A percentile compares a stretch with the other conserved stretches of the same genome.
Conservation (phyloP, 2,888 invertebrate genomes). For the Eremobia ochroleuca region DNA sequence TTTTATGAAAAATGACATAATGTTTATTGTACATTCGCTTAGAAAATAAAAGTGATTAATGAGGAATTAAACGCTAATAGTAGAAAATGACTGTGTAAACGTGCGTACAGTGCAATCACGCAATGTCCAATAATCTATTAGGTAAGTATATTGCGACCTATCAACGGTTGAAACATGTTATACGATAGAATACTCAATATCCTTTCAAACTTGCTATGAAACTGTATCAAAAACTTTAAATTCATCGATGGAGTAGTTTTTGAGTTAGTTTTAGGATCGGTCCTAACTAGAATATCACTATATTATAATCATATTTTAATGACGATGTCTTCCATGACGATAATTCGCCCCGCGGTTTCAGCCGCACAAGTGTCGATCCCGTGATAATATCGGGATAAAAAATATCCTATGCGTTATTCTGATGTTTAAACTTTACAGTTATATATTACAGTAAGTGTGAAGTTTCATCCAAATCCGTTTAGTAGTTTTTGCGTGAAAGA, state of each 20-base stretch:
- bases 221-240: constrained; percentile 28
- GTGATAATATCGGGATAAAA: too few species aligned
- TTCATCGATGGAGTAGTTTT: neutral
- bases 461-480: too few species aligned
- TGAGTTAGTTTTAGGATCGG: neutral
- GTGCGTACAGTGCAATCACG: constrained; percentile 51
- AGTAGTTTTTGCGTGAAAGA: too few species aligned
- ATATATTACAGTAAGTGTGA: too few species aligned
- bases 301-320: too few species aligned
- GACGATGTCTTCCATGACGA: too few species aligned
- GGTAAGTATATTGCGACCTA: constrained; percentile 41
- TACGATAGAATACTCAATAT: constrained; percentile 10
- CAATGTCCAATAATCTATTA: constrained; percentile 54
- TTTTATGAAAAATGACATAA: constrained; percentile 44
- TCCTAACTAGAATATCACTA: too few species aligned
- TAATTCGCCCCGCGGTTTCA: too few species aligned
- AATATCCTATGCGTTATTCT: too few species aligned
- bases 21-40: constrained; percentile 5
- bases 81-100: constrained; percentile 53
- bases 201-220: neutral
- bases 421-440: too few species aligned
- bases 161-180: constrained; percentile 8
- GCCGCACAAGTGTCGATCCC: too few species aligned
- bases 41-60: constrained; percentile 56
- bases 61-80: constrained; percentile 49